Conservation (phyloP, 2,113 vertebrate genomes). For the Pelvicachromis taeniatus region DNA sequence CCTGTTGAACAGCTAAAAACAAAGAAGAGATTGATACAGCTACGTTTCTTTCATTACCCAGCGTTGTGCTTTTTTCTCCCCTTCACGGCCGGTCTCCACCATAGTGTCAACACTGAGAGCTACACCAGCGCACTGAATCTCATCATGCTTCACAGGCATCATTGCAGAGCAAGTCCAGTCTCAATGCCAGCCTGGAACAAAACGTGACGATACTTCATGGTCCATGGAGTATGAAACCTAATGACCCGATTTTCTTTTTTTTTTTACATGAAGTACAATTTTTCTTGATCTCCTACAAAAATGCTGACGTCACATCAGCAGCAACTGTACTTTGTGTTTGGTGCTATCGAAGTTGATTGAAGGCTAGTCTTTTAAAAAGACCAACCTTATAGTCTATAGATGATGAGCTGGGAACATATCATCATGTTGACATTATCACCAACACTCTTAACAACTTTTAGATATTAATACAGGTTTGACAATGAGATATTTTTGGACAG, state of each 20-base stretch:
- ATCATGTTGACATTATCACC: background rate
- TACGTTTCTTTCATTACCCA: background rate
- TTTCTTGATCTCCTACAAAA: background rate
- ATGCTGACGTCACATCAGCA: background rate
- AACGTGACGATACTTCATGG: background rate
- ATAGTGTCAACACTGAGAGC: background rate
- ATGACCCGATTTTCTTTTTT: background rate
- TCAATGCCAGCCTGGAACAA: background rate
- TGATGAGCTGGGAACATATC: background rate
- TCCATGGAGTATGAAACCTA: background rate
- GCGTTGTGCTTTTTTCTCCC: background rate
- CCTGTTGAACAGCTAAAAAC: background rate
- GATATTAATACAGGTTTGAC: background rate
- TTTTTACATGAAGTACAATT: background rate
- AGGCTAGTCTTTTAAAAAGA: accelerated
- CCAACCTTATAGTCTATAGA: background rate
- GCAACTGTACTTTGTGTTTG: background rate
- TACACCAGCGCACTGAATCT: background rate
- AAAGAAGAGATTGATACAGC: background rate
- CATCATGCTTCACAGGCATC: background rate
- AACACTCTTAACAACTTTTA: background rate
- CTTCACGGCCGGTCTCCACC: background rate
- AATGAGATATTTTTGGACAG: background rate
- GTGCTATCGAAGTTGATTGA: background rate
- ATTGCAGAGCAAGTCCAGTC: background rate